These are phyloP conservation scores for Poeciliopsis gracilis DNA, from an alignment of 2,797 vertebrate genomes.

Conservation along the genomic window DNA sequence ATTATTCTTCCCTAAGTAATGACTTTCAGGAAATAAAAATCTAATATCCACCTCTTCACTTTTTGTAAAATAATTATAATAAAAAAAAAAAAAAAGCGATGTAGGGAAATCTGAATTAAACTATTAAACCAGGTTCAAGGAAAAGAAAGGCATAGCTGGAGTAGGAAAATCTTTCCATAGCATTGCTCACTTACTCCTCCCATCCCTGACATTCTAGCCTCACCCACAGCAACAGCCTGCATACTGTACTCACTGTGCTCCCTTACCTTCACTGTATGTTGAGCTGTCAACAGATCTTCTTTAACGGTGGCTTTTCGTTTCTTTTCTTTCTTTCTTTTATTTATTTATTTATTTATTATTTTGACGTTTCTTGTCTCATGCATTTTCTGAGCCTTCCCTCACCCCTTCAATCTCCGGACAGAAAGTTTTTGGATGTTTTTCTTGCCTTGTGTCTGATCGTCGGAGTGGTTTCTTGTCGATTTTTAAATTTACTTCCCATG, in stretches of 20 bases:
- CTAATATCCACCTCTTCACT: background rate
- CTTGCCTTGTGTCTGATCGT: conserved; percentile 17
- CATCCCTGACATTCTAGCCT: conserved; percentile 54
- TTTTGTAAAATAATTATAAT: background rate
- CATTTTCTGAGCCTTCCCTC: background rate
- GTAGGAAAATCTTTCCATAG: conserved; percentile 21
- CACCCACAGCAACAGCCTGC: conserved; percentile 35
- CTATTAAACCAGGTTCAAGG: background rate
- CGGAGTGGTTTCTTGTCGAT: conserved; percentile 55
- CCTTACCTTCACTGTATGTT: conserved; percentile 26
- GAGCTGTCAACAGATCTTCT: conserved; percentile 20
- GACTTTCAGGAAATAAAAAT: background rate
- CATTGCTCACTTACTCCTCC: conserved; percentile 52
- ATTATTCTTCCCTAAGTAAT: conserved; percentile 27
- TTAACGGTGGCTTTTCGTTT: background rate
- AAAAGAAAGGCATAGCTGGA: conserved; percentile 7
- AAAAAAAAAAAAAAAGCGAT: background rate
- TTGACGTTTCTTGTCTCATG: background rate
- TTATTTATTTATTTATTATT: background rate
- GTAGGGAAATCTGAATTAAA: background rate
- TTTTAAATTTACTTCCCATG: conserved; percentile 41
- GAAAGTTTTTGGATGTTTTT: background rate
- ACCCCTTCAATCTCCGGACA: background rate
- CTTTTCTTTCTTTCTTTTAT: background rate
- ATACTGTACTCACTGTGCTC: conserved; percentile 62